Percentiles rank a stretch among this genome's conserved stretches.
These are phyloP conservation scores for Mesitornis unicolor DNA, from an alignment of 2,113 vertebrate genomes.

Conservation along the genomic window DNA sequence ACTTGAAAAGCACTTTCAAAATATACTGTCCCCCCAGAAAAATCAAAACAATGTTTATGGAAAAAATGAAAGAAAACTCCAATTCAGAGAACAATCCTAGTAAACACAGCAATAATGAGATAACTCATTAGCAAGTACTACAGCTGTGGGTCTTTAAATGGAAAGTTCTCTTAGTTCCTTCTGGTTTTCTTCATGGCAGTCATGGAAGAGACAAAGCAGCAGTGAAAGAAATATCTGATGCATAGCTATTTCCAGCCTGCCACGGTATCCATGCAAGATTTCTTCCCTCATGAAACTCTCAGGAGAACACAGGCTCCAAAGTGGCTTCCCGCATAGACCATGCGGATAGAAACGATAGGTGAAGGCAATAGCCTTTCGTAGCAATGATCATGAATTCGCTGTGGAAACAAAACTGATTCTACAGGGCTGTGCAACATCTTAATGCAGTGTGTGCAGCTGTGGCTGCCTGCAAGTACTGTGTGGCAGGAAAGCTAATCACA, in stretches of 20 bases:
- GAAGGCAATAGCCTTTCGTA: background rate
- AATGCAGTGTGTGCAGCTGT: background rate
- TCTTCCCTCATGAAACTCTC: background rate
- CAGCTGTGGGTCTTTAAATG: background rate
- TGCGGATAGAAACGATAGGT: background rate
- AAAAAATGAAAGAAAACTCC: background rate
- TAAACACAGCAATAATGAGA: background rate
- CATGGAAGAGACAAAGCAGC: background rate
- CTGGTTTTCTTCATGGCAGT: background rate
- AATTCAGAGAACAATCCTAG: background rate
- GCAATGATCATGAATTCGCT: background rate
- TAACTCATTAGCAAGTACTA: background rate
- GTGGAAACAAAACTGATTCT: background rate
- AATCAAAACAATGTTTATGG: background rate
- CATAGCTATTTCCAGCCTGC: rapidly evolving
- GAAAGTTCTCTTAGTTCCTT: background rate
- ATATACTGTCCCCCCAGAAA: background rate
- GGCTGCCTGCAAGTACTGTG: background rate
- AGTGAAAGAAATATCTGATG: background rate
- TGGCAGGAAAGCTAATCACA: background rate
- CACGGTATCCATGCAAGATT: background rate
- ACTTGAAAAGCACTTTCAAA: background rate
- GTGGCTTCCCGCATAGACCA: background rate
- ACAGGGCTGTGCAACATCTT: background rate
- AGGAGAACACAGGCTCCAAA: background rate